Conservation (phyloP, 2,888 invertebrate species). For the Drosophila anomalata region DNA sequence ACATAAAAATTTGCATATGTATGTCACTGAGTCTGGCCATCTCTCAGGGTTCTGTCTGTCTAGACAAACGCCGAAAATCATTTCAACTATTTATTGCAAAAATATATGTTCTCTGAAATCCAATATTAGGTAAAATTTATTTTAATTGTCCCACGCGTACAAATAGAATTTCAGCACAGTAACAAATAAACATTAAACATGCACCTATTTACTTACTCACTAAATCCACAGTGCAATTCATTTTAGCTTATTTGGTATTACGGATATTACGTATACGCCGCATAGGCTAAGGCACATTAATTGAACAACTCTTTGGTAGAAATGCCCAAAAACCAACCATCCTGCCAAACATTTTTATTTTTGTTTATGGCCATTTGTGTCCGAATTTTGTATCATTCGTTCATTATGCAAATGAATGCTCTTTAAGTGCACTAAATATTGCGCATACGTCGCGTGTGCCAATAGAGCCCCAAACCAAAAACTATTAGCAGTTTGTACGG, state of each 20-base stretch:
- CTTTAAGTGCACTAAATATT: constrained; percentile 50
- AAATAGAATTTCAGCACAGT: constrained; percentile 3
- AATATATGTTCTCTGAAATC: neutral
- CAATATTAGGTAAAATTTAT: neutral
- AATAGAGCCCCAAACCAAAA: constrained; percentile 2
- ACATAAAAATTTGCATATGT: constrained; percentile 37
- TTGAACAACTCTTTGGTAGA: constrained; percentile 33
- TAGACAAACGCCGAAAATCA: constrained; percentile 41
- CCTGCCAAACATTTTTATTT: neutral
- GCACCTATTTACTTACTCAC: constrained; percentile 45
- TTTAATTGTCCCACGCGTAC: constrained; percentile 13
- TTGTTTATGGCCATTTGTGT: constrained; percentile 24
- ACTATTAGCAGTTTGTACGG: constrained; percentile 17
- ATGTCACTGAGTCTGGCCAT: constrained; percentile 41
- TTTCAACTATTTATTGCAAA: neutral
- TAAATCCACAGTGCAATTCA: constrained; percentile 31
- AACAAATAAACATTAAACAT: constrained; percentile 19
- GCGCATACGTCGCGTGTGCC: constrained; percentile 36
- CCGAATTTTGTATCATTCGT: constrained; percentile 17
- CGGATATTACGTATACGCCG: constrained; percentile 33
- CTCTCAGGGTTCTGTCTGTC: constrained; percentile 40
- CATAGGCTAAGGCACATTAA: constrained; percentile 38
- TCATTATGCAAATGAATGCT: constrained; percentile 51
- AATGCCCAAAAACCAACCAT: constrained; percentile 1
- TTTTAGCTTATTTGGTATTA: constrained; percentile 32